These are phyloP conservation scores for Hypomecis atomaria DNA, from an alignment of 2,888 invertebrate species.

Conservation along the genomic window DNA sequence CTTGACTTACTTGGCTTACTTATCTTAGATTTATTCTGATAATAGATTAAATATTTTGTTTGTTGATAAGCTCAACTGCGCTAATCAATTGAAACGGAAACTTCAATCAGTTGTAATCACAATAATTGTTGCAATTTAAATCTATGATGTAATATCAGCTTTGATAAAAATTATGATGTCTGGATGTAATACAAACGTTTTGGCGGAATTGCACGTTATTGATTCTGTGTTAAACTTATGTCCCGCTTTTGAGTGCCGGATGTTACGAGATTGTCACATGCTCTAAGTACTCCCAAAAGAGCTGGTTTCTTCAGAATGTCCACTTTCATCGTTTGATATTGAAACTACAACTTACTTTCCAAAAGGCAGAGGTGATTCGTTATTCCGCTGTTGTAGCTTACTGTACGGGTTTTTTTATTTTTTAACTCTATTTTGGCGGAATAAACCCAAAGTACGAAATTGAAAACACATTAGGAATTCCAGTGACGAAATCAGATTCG, in stretches of 20 bases:
- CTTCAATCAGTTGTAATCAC: conserved; percentile 14
- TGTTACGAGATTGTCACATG: too few relatives aligned
- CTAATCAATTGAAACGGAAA: conserved; percentile 17
- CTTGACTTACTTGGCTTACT: conserved; percentile 28
- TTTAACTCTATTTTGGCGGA: conserved; percentile 43
- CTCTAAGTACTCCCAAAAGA: too few relatives aligned
- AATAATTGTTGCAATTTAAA: conserved; percentile 8
- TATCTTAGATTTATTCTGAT: conserved; percentile 31
- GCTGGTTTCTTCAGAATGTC: too few relatives aligned
- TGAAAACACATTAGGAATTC: conserved; percentile 67
- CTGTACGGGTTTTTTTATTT: not conserved
- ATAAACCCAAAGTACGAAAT: conserved; percentile 62
- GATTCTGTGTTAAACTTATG: too few relatives aligned
- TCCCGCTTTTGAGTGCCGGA: too few relatives aligned
- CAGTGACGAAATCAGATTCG: conserved; percentile 45
- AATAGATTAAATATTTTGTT: conserved; percentile 15
- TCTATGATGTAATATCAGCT: conserved; percentile 41
- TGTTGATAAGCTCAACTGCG: not conserved
- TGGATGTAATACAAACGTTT: too few relatives aligned
- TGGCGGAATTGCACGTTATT: too few relatives aligned
- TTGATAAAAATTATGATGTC: conserved; percentile 37
- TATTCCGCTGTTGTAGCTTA: too few relatives aligned
- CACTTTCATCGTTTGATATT: too few relatives aligned
- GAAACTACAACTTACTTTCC: too few relatives aligned
- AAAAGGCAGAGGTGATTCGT: too few relatives aligned